Evolutionary conservation across 2,888 invertebrate species (phyloP).

Genomic region (Acanthosepion lycidas): DNA sequence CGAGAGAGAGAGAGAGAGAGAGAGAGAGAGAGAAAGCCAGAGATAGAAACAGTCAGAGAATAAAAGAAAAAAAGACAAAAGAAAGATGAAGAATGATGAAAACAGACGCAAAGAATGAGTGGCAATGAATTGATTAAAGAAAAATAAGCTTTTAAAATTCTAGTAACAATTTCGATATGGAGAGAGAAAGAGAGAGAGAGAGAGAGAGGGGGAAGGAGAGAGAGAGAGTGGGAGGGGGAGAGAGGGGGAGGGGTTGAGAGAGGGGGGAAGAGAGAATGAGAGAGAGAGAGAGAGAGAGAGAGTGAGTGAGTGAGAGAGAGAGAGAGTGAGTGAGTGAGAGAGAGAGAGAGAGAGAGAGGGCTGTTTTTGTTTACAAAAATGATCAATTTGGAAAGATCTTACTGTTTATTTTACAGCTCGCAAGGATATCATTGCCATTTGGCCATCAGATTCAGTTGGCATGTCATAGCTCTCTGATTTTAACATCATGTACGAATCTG

Average conservation of each 20-base stretch:
- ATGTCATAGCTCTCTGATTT: conserved; percentile 60
- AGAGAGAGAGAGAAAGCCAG: background rate
- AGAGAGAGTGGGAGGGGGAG: background rate
- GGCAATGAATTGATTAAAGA: background rate
- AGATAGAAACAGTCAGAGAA: background rate
- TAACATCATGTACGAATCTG: conserved; percentile 58
- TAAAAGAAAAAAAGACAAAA: background rate
- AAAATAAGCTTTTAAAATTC: background rate
- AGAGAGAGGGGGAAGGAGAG: background rate
- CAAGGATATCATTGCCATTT: conserved; percentile 65
- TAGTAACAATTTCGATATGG: background rate
- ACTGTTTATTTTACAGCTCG: background rate
- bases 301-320: background rate
- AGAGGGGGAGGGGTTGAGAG: background rate
- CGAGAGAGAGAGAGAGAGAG: conserved; percentile 13
- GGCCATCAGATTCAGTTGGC: conserved; percentile 57
- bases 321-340: background rate
- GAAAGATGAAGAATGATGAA: background rate
- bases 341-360: background rate
- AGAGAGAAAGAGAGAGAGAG: background rate
- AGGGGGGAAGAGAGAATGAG: background rate
- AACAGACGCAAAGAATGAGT: too few species aligned
- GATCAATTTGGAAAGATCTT: background rate
- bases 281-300: too few species aligned
- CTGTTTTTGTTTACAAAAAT: too few species aligned